Percentiles rank a stretch among this genome's conserved stretches.
These are phyloP conservation scores for Fabriciana adippe DNA, from an alignment of 2,888 invertebrate genomes.

Conservation along the genomic window DNA sequence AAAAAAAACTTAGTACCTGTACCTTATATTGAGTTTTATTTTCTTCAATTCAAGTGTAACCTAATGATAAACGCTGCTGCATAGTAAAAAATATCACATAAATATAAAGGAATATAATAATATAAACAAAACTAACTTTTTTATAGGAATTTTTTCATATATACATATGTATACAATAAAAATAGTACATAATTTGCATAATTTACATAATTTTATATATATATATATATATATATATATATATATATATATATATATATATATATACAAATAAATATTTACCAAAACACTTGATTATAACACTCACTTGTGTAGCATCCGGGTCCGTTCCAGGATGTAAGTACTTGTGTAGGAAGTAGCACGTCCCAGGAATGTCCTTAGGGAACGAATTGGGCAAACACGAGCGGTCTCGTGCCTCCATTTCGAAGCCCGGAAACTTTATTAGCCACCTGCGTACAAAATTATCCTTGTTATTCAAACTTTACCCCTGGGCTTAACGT, in stretches of 20 bases:
- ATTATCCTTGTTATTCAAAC: conserved; percentile 41
- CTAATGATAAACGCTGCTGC: too few relatives aligned
- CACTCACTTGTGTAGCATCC: conserved; percentile 79
- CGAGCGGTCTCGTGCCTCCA: conserved; percentile 88
- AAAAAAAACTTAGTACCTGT: too few relatives aligned
- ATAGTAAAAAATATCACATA: too few relatives aligned
- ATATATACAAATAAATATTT: too few relatives aligned
- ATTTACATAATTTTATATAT: too few relatives aligned
- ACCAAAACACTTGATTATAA: conserved; percentile 20
- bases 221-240: too few relatives aligned
- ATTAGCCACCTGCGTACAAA: conserved; percentile 85
- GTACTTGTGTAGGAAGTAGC: conserved; percentile 92
- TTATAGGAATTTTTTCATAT: not conserved
- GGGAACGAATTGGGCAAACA: conserved; percentile 94
- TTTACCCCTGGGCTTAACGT: conserved; percentile 14
- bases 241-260: too few relatives aligned
- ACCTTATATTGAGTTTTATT: too few relatives aligned
- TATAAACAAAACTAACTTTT: too few relatives aligned
- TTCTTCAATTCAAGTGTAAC: too few relatives aligned
- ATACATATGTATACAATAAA: not conserved
- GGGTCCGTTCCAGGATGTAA: conserved; percentile 85
- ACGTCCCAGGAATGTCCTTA: conserved; percentile 88
- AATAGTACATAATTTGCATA: not conserved
- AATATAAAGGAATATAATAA: too few relatives aligned
- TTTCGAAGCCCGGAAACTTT: conserved; percentile 88